phyloP scores from a whole-genome alignment of 2,888 invertebrate genomes.

The Allacma fusca region DNA sequence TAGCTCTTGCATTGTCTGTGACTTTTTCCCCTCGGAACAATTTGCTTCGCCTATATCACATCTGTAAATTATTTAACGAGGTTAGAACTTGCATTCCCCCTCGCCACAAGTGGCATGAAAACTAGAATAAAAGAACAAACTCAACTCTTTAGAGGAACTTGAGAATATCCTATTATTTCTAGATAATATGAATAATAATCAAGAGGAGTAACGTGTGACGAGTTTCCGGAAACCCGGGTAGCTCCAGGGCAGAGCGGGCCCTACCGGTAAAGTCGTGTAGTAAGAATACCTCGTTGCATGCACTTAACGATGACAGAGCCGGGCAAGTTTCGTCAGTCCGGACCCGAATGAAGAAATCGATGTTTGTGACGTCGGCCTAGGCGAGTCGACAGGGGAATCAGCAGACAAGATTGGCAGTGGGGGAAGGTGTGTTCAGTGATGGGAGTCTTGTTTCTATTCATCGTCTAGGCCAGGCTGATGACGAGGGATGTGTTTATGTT shows the following conservation, averaged over 20 bases:
- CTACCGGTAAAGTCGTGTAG: neutral
- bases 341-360: slow-evolving; percentile 22
- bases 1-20: too few species aligned
- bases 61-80: too few species aligned
- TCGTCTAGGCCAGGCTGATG: slow-evolving; percentile 21
- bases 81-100: too few species aligned
- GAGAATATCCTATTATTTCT: too few species aligned
- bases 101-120: too few species aligned
- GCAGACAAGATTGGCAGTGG: slow-evolving; percentile 36
- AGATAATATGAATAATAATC: too few species aligned
- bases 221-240: neutral
- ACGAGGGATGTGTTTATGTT: slow-evolving; percentile 24
- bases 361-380: slow-evolving; percentile 20
- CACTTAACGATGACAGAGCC: neutral
- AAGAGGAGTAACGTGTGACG: neutral
- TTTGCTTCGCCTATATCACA: too few species aligned
- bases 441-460: slow-evolving; percentile 22
- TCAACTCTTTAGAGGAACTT: too few species aligned
- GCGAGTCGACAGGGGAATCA: slow-evolving; percentile 24
- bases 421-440: slow-evolving; percentile 36
- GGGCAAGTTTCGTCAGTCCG: slow-evolving; percentile 10
- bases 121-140: too few species aligned
- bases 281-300: neutral
- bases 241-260: neutral
- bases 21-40: too few species aligned